Evolutionary conservation across 2,888 invertebrate genomes (phyloP).

Genomic region (Catocala sponsa): DNA sequence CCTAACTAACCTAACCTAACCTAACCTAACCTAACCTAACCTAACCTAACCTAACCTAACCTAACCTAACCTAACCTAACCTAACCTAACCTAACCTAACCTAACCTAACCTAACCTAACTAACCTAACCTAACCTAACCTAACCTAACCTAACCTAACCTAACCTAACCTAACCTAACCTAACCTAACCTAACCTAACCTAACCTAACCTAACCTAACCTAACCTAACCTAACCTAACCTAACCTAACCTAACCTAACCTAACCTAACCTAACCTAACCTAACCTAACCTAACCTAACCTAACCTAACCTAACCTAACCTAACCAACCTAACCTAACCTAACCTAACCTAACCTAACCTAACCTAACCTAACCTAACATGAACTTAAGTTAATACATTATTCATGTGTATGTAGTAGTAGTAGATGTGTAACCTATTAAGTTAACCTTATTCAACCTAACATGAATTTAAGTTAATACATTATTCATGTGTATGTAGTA

Average conservation of each 20-base stretch:
- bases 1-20: constrained; percentile 4
- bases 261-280: constrained; percentile 4
- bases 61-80: constrained; percentile 4
- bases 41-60: constrained; percentile 4
- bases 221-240: constrained; percentile 4
- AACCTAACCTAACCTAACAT: constrained; percentile 2
- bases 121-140: constrained; percentile 4
- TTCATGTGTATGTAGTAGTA: too few species aligned
- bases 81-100: constrained; percentile 4
- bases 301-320: constrained; percentile 1
- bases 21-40: constrained; percentile 4
- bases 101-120: constrained; percentile 4
- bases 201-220: constrained; percentile 4
- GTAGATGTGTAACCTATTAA: too few species aligned
- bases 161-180: constrained; percentile 4
- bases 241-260: constrained; percentile 4
- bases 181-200: constrained; percentile 4
- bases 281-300: neutral
- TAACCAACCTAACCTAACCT: too few species aligned
- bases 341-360: constrained; percentile 2
- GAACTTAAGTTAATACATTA: too few species aligned
- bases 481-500: too few species aligned
- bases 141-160: constrained; percentile 4
- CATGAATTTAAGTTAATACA: too few species aligned
- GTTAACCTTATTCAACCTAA: too few species aligned